Base-by-base conservation (phyloP, 2,888 invertebrate genomes). In the Phortica magna region DNA sequence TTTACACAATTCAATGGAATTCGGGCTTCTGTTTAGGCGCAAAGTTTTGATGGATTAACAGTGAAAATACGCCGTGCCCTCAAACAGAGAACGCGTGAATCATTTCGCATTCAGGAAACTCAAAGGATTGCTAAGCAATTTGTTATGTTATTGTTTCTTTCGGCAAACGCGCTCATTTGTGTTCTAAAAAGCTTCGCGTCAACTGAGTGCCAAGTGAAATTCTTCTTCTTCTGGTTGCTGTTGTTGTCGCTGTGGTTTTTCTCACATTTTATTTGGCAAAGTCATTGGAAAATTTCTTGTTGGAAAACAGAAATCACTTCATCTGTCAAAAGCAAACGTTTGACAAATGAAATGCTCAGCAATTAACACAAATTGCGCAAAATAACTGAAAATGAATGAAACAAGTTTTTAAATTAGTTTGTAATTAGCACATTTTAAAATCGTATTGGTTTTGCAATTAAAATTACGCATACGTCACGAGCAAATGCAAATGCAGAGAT, bases 281-380 rank as follows among this genome's bases (percentile, higher is more conserved):
- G 79, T 78, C 74, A 82, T 85, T 79, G 84, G 81, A 82, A 81
- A 48, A 48, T 48, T 48, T 48, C 48, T 48, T 9, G 10, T 48
- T 1, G 48, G 48, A 48, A 48, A 48, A 48, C 9, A 48, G 14
- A 14, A 12, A 48, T 12, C 2, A 48, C 2, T 59, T 59, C n/a
- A 59, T 10, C 19, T 6, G 6, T 59, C 59, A 59, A 59, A 59
- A 59, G 1, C n/a, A 14, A 59, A 17, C 59, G 19, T 59, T 17
- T 59, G 81, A 77, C 83, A 83, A 74, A 67, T 59, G 57, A 70
- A 79, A 79, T 61, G 2, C 4, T 12, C 17, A 76, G 48, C 41
- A 43, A 43, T 19, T 17, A 59, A 43, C 76, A 48, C 55, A 55
- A 79, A 82, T 80, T 82, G 80, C 79, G 76, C 79, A 80, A 81